phyloP scores from a whole-genome alignment of 2,888 invertebrate genomes.

The Sclerodermus sp. region DNA sequence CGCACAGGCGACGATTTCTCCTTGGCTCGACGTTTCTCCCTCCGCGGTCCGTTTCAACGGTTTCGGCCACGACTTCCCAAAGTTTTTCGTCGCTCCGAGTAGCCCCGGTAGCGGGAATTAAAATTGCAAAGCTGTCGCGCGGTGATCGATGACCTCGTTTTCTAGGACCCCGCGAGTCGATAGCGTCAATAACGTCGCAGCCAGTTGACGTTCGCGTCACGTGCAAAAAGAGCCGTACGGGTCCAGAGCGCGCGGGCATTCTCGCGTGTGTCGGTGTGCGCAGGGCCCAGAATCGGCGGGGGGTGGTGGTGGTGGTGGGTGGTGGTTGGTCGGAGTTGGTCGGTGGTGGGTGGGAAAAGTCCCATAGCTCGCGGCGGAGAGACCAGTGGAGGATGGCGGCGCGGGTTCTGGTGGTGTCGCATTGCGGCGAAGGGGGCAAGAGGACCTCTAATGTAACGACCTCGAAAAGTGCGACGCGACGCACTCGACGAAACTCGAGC shows the following conservation, averaged over 20 bases:
- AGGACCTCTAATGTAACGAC: constrained; percentile 24
- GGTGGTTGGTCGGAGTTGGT: too few relatives aligned
- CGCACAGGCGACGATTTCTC: too few relatives aligned
- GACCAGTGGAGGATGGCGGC: constrained; percentile 11
- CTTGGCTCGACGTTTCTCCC: too few relatives aligned
- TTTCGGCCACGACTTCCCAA: not conserved
- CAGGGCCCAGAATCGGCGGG: constrained; percentile 29
- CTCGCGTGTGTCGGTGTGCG: constrained; percentile 3
- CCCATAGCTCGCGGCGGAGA: not conserved
- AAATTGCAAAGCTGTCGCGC: constrained; percentile 3
- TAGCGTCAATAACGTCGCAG: not conserved
- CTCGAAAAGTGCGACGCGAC: constrained; percentile 35
- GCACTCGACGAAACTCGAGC: constrained; percentile 35
- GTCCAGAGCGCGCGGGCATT: too few relatives aligned
- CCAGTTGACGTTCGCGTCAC: too few relatives aligned
- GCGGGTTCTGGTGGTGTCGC: constrained; percentile 47
- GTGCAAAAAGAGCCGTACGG: too few relatives aligned
- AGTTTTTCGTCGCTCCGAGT: not conserved
- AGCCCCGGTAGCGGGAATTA: not conserved
- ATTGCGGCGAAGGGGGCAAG: constrained; percentile 46
- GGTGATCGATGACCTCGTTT: constrained; percentile 3
- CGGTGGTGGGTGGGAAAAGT: constrained; percentile 10
- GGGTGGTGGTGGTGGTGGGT: too few relatives aligned
- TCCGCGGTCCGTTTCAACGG: too few relatives aligned
- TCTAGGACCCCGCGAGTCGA: not conserved